Evolutionary conservation across 2,797 vertebrate species (phyloP), one percentile per base, ranked within the genome.

Genomic region (Halcyon chelicuti): DNA sequence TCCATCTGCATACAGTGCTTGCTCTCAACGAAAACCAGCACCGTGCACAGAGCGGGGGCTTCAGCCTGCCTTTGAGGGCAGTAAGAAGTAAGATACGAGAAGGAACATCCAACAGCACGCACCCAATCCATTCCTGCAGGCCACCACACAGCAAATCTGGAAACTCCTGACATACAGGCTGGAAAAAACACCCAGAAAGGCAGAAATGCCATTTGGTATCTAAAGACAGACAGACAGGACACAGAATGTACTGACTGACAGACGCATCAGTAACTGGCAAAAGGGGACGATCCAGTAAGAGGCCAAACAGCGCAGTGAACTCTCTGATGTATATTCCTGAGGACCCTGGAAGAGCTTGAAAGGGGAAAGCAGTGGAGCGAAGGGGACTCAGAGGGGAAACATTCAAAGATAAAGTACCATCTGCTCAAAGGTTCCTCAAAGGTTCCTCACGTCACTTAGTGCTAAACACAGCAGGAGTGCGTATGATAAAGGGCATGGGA

Each of bases 351-450:
- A 83, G 61, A 76, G 87, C 87, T 91, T 94, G 95, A 91, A 96
- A 95, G 75, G 81, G 65, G 93, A 95, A 86, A 93, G 79, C 76
- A 92, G 78, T 14, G 61, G 82, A 94, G 76, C 92, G 93, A 94
- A 94, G 90, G 94, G 87, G 94, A 94, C 94, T 95, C 96, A 81
- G 93, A 94, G 85, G 94, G 90, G 92, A 95, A 96, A 96, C 94
- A 95, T 92, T 95, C 54, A 91, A 92, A 94, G 94, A 96, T 93
- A 93, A 96, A 96, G 91, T 84, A 49, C 95, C 96, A 97, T 97
- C 96, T 96, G 97, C 97, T 96, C 95, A 94, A 93, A 96, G 96
- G 91, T 95, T 96, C 95, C 92, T 95, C 94, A 95, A 93, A 96
- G 96, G 91, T 94, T 96, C 91, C 79, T 94, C 90, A 68, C 55